These are phyloP conservation scores for Taenaris catops DNA, from an alignment of 2,888 invertebrate genomes.

Conservation along the genomic window DNA sequence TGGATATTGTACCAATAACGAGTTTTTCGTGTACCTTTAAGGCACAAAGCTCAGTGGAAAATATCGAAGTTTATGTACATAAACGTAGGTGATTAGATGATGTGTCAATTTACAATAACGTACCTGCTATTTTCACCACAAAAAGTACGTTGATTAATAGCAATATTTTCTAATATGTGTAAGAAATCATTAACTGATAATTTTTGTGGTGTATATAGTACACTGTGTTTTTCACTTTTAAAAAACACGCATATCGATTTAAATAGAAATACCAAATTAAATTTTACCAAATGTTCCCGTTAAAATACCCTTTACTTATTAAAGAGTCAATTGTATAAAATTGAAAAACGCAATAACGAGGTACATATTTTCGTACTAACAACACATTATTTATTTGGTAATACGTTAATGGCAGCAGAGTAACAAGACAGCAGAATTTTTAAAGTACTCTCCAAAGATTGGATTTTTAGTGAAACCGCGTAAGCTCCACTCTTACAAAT, in stretches of 20 bases:
- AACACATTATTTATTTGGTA: slow-evolving; percentile 59
- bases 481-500: slow-evolving; percentile 43
- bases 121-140: slow-evolving; percentile 43
- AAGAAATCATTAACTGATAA: not conserved
- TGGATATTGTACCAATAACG: slow-evolving; percentile 35
- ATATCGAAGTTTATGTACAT: slow-evolving; percentile 44
- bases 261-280: no score
- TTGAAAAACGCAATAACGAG: slow-evolving; percentile 48
- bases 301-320: not conserved
- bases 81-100: slow-evolving; percentile 68
- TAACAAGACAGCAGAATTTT: slow-evolving; percentile 54
- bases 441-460: slow-evolving; percentile 64
- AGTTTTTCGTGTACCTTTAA: slow-evolving; percentile 49
- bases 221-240: slow-evolving; percentile 33
- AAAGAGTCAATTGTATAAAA: slow-evolving; percentile 29
- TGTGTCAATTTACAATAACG: slow-evolving; percentile 42
- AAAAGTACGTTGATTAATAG: slow-evolving; percentile 2
- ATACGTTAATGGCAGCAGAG: slow-evolving; percentile 59
- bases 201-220: slow-evolving; percentile 27
- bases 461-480: slow-evolving; percentile 54
- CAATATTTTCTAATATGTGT: not conserved
- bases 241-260: no score
- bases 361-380: slow-evolving; percentile 50
- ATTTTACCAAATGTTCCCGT: no score
- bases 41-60: slow-evolving; percentile 36